phyloP scores from a whole-genome alignment of 1,140 invertebrate genomes.

The Sweltsa coloradensis region DNA sequence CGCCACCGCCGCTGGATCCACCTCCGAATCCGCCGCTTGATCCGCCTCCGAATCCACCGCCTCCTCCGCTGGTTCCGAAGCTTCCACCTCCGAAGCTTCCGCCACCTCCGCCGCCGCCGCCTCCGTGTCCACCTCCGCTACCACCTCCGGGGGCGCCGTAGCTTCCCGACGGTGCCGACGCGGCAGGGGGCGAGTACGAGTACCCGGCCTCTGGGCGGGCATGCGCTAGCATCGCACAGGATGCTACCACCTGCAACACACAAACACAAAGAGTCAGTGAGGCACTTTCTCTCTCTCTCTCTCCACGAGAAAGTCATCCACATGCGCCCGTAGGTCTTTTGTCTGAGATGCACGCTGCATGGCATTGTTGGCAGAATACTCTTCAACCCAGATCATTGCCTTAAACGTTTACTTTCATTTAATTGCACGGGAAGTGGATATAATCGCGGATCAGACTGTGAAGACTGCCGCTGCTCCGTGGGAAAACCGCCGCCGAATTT shows the following conservation, averaged over 20 bases:
- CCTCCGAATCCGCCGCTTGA: conserved; percentile 22
- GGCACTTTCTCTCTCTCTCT: too few species aligned
- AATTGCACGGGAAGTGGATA: too few species aligned
- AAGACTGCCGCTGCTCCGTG: too few species aligned
- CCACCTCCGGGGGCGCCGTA: conserved; percentile 15
- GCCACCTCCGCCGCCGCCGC: background rate
- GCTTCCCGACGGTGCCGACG: conserved; percentile 19
- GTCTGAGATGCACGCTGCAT: too few species aligned
- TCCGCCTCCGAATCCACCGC: conserved; percentile 22
- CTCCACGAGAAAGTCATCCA: too few species aligned
- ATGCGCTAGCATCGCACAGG: conserved; percentile 32
- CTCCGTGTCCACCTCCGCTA: background rate
- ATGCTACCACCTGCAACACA: conserved; percentile 38
- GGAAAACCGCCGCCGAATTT: too few species aligned
- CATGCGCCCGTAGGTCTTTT: too few species aligned
- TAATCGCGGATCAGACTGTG: too few species aligned
- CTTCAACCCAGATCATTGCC: too few species aligned
- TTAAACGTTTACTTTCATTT: too few species aligned
- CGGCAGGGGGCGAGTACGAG: conserved; percentile 30
- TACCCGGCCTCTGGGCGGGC: conserved; percentile 39
- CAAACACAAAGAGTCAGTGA: too few species aligned
- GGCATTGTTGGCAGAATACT: too few species aligned
- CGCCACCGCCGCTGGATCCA: conserved; percentile 20
- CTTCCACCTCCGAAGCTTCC: conserved; percentile 22
- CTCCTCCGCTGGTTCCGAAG: conserved; percentile 27